These are phyloP conservation scores for Sebastes baramenuke DNA, from an alignment of 2,797 vertebrate genomes.

Conservation along the genomic window DNA sequence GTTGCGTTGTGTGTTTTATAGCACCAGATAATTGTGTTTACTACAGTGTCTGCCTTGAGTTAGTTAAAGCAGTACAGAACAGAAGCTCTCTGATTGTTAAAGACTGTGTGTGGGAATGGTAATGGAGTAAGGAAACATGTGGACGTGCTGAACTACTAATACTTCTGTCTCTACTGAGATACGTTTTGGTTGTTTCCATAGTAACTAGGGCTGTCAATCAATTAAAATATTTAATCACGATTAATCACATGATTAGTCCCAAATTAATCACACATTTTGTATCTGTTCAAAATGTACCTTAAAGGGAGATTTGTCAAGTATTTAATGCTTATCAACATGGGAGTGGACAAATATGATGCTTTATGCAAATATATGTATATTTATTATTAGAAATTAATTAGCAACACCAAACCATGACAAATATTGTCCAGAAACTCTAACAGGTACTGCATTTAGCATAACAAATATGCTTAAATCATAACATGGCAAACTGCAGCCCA, in stretches of 20 bases:
- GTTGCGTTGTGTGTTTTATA: slow-evolving; percentile 5
- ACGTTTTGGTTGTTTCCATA: background rate
- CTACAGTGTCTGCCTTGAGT: background rate
- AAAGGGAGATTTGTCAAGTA: too few species aligned
- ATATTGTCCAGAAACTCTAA: too few species aligned
- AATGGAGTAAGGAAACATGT: background rate
- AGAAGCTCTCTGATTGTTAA: background rate
- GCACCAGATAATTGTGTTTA: slow-evolving; percentile 4
- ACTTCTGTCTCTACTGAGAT: background rate
- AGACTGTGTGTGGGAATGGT: background rate
- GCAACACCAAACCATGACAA: rapidly evolving
- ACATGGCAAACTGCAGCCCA: too few species aligned
- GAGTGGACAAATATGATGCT: too few species aligned
- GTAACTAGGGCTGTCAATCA: background rate
- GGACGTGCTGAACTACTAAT: background rate
- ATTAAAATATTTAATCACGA: background rate
- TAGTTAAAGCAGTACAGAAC: slow-evolving; percentile 1
- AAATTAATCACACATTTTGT: background rate
- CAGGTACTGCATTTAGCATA: too few species aligned
- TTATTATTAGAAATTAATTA: too few species aligned
- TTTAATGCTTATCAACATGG: too few species aligned
- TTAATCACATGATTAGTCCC: too few species aligned
- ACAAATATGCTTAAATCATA: too few species aligned
- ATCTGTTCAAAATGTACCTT: background rate
- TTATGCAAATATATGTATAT: too few species aligned